These are phyloP conservation scores for Echinops telfairi DNA, from an alignment of 2,113 vertebrate species.

Conservation along the genomic window DNA sequence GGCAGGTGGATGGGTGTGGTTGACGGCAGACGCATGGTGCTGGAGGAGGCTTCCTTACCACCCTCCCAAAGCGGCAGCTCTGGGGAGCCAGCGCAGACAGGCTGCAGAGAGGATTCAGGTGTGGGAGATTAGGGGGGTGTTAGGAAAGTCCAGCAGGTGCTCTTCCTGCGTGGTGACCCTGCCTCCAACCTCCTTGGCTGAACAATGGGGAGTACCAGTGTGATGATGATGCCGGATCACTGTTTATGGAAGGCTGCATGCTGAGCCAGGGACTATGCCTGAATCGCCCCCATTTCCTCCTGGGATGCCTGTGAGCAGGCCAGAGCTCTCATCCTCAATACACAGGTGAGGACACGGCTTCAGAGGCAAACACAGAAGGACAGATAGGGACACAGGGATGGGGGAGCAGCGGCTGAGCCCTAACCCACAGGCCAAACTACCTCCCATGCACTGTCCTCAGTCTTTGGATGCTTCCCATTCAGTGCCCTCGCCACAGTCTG, in stretches of 20 bases:
- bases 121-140: neutral
- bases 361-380: constrained; percentile 8
- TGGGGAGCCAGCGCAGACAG: neutral
- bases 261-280: neutral
- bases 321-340: neutral
- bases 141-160: neutral
- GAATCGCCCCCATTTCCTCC: neutral
- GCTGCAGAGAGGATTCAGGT: neutral
- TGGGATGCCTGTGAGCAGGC: neutral
- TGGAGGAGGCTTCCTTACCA: neutral
- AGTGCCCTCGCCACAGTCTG: constrained; percentile 48
- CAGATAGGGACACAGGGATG: no score
- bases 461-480: neutral
- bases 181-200: neutral
- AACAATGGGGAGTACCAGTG: neutral
- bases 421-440: neutral
- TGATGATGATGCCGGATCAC: neutral
- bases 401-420: no score
- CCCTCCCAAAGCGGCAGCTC: neutral
- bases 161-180: neutral
- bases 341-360: neutral
- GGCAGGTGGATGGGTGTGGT: no score
- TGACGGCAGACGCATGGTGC: neutral
- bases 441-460: neutral
- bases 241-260: neutral